Base-by-base conservation (phyloP, 1,140 invertebrate genomes). In the Hypsibius dujardini region DNA sequence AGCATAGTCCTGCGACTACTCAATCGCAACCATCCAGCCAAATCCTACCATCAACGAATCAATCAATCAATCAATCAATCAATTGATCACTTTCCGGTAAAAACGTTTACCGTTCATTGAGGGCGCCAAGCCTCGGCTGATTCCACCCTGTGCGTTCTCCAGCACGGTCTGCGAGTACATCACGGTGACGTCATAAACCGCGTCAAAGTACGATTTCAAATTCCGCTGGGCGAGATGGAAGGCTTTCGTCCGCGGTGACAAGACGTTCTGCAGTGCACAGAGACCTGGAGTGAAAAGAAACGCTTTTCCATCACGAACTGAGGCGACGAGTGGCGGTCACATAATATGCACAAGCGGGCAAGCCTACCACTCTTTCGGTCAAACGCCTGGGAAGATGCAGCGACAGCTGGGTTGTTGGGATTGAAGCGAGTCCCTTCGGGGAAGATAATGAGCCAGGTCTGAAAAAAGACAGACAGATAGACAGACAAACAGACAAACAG, bases 371-470 rank as follows among this genome's bases (percentile, higher is more conserved):
- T 73, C 47, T 80, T 76, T 71, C 74, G 70, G n/a, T 82, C 81
- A 77, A 76, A 80, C 12, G 78, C 59, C 73, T 79, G 75, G 73
- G 80, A 82, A 71, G 77, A 80, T 56, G 79, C 75, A 74, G 84
- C 80, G 1, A 78, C 73, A n/a, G 78, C 74, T 12, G 74, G 73
- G 47, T 79, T 73, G n/a, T 79, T 77, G 12, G 81, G 80, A 72
- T 82, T 80, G 73, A 76, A 84, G 47, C 84, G 74, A 15, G 84
- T 84, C 47, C 83, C 84, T 75, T 85, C 84, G 28, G 84, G 84
- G 74, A 84, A 85, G 46, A 85, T 79, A 1, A 84, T 78, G 74
- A 85, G 74, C 84, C 84, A 85, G 47, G 80, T 79, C 79, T 83
- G 74, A 2, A 76, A 74, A 50, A 70, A 70, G 2, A 59, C 67